Conservation (phyloP, 2,888 invertebrate species). For the Drosophila hamatofila region DNA sequence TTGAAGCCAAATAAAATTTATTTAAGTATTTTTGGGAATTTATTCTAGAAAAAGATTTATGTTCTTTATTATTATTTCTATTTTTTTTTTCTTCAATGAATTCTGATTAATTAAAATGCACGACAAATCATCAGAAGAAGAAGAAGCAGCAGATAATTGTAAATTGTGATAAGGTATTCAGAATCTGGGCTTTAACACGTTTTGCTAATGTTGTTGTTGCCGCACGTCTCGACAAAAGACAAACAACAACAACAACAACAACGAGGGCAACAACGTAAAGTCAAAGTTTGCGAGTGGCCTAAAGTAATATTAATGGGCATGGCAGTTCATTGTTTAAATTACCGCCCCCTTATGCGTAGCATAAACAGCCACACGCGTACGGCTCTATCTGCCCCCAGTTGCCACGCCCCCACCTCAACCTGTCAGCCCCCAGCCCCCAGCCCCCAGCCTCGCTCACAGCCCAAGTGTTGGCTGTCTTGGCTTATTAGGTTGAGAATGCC, state of each 20-base stretch:
- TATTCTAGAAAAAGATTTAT: neutral
- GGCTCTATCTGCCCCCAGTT: neutral
- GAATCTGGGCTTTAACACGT: conserved; percentile 40
- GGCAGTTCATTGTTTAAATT: conserved; percentile 79
- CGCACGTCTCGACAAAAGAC: conserved; percentile 47
- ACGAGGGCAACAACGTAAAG: conserved; percentile 40
- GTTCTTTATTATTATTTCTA: neutral
- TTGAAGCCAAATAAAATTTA: neutral
- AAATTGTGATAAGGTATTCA: conserved; percentile 35
- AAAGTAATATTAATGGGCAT: conserved; percentile 75
- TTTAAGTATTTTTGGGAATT: neutral
- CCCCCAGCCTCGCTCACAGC: neutral
- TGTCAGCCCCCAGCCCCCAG: neutral
- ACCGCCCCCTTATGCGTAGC: conserved; percentile 24
- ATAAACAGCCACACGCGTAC: neutral
- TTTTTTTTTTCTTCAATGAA: neutral
- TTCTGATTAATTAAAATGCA: conserved; percentile 3
- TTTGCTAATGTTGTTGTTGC: conserved; percentile 14
- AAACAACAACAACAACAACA: conserved; percentile 10
- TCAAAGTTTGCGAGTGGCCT: conserved; percentile 69
- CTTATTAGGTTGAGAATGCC: conserved; percentile 55
- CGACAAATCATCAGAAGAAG: conserved; percentile 7
- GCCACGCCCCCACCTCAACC: conserved; percentile 9
- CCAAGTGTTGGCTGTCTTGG: conserved; percentile 23
- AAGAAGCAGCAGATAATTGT: conserved; percentile 8